Evolutionary conservation across 1,140 invertebrate species (phyloP).

Genomic region (Triops cancriformis): DNA sequence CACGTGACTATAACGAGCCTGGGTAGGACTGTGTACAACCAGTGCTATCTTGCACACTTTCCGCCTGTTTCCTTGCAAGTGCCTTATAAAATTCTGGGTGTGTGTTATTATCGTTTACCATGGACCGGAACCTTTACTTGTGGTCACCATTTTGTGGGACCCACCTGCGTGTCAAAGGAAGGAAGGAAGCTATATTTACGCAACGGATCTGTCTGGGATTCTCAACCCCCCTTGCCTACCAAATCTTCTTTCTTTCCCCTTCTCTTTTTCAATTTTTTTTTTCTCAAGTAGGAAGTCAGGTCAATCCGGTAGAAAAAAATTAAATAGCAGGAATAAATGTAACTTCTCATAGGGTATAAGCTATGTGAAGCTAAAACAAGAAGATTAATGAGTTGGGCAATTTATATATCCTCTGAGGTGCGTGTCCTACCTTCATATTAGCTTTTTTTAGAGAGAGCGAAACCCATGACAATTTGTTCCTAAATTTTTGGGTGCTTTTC

Average conservation of each 20-base stretch:
- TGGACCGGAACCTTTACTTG: not conserved
- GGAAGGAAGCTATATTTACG: constrained; percentile 6
- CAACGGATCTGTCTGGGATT: not conserved
- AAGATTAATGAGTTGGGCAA: not conserved
- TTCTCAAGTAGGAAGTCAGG: not conserved
- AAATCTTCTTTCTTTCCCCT: not conserved
- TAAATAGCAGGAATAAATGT: not conserved
- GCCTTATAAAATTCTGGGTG: not conserved
- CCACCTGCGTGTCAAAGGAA: constrained; percentile 4
- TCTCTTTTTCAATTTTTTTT: not conserved
- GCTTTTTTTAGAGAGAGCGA: not conserved
- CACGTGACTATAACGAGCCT: not conserved
- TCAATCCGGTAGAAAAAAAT: not conserved
- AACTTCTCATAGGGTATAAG: not conserved
- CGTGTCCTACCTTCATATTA: constrained; percentile 1
- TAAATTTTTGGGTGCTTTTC: not conserved
- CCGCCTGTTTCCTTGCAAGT: not conserved
- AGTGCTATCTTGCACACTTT: not conserved
- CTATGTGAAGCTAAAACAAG: not conserved
- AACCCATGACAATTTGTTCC: not conserved
- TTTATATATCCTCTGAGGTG: not conserved
- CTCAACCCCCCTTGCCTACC: not conserved
- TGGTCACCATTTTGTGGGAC: not conserved
- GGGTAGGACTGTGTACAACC: not conserved
- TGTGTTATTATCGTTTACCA: not conserved